Evolutionary conservation across 2,797 vertebrate species (phyloP).

Genomic region (Neopelma chrysocephalum): DNA sequence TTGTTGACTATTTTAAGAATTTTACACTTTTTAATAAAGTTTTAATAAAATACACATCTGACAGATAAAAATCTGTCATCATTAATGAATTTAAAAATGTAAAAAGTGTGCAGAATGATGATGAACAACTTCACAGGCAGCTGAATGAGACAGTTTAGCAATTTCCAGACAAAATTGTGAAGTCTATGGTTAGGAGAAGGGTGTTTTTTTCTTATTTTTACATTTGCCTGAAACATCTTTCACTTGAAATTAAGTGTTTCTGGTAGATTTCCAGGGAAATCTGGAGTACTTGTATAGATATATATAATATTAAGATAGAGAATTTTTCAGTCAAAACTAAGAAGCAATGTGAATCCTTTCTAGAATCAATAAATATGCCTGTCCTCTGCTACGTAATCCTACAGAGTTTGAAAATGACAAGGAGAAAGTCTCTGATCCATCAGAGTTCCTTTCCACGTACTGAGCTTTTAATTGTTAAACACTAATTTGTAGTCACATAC

Average conservation of each 20-base stretch:
- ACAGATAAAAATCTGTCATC: not conserved
- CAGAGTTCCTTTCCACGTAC: no score
- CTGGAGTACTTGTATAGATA: not conserved
- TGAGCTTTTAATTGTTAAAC: no score
- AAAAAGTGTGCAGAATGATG: not conserved
- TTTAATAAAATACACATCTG: not conserved
- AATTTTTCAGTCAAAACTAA: not conserved
- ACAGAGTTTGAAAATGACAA: no score
- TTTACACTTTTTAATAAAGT: not conserved
- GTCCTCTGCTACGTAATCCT: not conserved
- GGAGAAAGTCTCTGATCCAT: no score
- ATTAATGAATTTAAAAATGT: not conserved
- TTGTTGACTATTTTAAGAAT: not conserved
- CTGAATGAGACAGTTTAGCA: not conserved
- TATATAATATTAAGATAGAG: not conserved
- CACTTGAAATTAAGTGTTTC: not conserved
- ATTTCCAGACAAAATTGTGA: not conserved
- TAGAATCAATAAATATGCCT: not conserved
- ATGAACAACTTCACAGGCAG: not conserved
- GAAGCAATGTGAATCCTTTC: not conserved
- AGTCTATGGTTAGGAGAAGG: not conserved
- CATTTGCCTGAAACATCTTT: not conserved
- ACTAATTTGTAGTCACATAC: no score
- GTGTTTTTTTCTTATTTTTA: not conserved
- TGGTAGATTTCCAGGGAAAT: not conserved